Conservation (phyloP, 92 coral and sea anemone genomes). For the Galaxea fascicularis region DNA sequence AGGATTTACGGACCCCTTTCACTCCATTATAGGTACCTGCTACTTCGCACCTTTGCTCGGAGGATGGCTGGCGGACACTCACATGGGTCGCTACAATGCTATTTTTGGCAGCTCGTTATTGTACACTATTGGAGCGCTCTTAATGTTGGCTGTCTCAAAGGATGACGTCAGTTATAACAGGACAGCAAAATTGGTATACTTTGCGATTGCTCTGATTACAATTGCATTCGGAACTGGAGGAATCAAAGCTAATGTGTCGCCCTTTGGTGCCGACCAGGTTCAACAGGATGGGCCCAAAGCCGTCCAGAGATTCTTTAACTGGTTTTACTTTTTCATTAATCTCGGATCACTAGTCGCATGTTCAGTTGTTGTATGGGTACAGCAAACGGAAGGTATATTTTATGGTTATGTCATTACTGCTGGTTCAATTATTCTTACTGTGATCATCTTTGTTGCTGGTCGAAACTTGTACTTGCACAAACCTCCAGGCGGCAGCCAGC, state of each 20-base stretch:
- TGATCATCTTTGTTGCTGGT: slow-evolving; percentile 73
- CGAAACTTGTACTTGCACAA: slow-evolving; percentile 66
- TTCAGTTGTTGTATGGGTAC: slow-evolving; percentile 86
- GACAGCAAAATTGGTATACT: slow-evolving; percentile 46
- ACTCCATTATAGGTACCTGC: slow-evolving; percentile 72
- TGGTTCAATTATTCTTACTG: slow-evolving; percentile 70
- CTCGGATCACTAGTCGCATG: slow-evolving; percentile 87
- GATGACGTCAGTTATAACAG: not conserved
- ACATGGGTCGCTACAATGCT: slow-evolving; percentile 78
- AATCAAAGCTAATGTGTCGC: slow-evolving; percentile 94
- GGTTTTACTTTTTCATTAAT: slow-evolving; percentile 98
- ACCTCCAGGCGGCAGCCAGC: slow-evolving; percentile 88
- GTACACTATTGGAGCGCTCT: slow-evolving; percentile 76
- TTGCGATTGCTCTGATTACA: slow-evolving; percentile 66
- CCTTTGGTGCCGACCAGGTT: slow-evolving; percentile 98
- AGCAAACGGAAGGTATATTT: slow-evolving; percentile 71
- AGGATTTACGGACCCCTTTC: too few relatives aligned
- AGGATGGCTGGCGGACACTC: slow-evolving; percentile 93
- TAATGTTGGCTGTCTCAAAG: slow-evolving; percentile 51
- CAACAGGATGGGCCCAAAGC: slow-evolving; percentile 83
- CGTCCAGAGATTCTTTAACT: slow-evolving; percentile 88
- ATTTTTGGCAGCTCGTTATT: slow-evolving; percentile 79
- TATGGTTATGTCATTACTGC: slow-evolving; percentile 87
- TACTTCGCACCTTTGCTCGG: slow-evolving; percentile 81
- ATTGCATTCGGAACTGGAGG: slow-evolving; percentile 97